Conservation (phyloP, 2,113 vertebrate species). For the Columba janthina region DNA sequence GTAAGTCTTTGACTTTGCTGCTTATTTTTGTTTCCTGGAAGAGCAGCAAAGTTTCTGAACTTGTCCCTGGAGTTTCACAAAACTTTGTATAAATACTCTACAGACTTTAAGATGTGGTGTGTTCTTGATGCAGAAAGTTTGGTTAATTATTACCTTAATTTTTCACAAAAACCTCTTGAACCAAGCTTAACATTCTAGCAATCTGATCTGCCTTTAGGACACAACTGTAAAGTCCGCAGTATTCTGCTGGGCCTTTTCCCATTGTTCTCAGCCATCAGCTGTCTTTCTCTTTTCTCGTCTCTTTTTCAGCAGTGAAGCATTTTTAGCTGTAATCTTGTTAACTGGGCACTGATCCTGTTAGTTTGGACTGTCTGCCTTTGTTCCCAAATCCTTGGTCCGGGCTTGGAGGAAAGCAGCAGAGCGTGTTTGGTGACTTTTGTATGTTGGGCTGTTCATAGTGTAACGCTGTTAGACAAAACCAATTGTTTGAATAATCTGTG, state of each 20-base stretch:
- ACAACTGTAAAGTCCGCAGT: not conserved
- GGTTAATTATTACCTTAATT: not conserved
- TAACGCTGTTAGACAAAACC: not conserved
- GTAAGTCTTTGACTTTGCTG: not conserved
- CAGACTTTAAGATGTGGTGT: not conserved
- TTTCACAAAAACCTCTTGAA: not conserved
- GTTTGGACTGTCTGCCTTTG: not conserved
- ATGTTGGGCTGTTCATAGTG: not conserved
- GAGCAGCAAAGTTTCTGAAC: not conserved
- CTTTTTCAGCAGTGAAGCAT: conserved; percentile 34
- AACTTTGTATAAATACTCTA: not conserved
- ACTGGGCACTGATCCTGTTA: conserved; percentile 31
- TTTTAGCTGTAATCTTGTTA: conserved; percentile 43
- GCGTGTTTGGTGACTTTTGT: not conserved
- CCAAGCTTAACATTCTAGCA: not conserved
- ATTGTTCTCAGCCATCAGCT: conserved; percentile 51
- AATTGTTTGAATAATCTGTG: not conserved
- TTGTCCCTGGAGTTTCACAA: not conserved
- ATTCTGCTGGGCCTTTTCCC: conserved; percentile 28
- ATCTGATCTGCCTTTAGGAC: conserved; percentile 7
- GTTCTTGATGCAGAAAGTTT: not conserved
- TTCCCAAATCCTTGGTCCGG: not conserved
- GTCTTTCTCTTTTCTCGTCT: not conserved
- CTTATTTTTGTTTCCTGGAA: not conserved
- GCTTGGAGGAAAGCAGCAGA: not conserved